Conservation (phyloP, 1,140 invertebrate species). For the Venturia canescens region DNA sequence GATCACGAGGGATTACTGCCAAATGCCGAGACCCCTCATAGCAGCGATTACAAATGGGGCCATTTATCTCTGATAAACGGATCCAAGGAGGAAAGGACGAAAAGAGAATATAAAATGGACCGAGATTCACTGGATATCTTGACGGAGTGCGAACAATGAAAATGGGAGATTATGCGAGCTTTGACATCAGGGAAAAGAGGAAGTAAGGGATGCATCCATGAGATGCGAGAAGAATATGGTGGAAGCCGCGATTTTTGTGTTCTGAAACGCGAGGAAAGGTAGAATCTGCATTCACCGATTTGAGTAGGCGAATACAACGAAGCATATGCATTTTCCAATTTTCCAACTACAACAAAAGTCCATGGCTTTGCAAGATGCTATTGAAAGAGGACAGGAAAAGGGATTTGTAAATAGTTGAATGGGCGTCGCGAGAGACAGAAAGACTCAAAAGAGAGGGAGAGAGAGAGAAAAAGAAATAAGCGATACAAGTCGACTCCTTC, state of each 20-base stretch:
- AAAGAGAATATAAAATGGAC: not conserved
- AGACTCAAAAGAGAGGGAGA: not conserved
- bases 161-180: not conserved
- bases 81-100: not conserved
- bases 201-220: not conserved
- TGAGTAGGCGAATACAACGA: not conserved
- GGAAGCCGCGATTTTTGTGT: not conserved
- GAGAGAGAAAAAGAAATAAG: not conserved
- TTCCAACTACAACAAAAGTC: not conserved
- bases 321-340: constrained; percentile 6
- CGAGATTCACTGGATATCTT: not conserved
- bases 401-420: constrained; percentile 28
- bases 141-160: not conserved
- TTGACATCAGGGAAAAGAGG: not conserved
- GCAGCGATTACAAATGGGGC: too few species aligned
- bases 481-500: constrained; percentile 7
- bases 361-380: not conserved
- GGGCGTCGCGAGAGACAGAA: constrained; percentile 7
- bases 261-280: not conserved
- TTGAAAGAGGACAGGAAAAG: not conserved
- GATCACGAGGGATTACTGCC: too few species aligned
- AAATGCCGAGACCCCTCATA: too few species aligned
- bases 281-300: too few species aligned
- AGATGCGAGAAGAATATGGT: not conserved
- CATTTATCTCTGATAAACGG: too few species aligned